Conservation (phyloP, 2,113 vertebrate species). For the Rhinichthys klamathensis region DNA sequence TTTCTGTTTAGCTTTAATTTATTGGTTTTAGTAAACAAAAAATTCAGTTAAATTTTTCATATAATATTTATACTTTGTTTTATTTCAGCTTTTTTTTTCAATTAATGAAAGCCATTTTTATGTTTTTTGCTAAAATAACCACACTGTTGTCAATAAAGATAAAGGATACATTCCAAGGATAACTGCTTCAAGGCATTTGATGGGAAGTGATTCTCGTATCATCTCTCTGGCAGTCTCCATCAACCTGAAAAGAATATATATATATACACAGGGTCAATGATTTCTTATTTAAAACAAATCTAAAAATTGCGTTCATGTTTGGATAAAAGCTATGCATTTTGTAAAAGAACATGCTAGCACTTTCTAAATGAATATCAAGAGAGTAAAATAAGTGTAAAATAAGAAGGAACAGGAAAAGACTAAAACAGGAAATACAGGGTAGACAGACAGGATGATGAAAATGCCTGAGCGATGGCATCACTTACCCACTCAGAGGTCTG, state of each 20-base stretch:
- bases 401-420: background rate
- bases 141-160: background rate
- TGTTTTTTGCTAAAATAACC: background rate
- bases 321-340: background rate
- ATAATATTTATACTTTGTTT: background rate
- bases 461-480: slow-evolving; percentile 32
- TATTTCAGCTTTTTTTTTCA: background rate
- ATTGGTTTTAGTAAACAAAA: background rate
- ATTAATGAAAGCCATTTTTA: background rate
- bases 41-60: too few species aligned
- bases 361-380: background rate
- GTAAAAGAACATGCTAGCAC: background rate
- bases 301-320: background rate
- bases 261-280: background rate
- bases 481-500: slow-evolving; percentile 94
- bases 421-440: slow-evolving; percentile 13
- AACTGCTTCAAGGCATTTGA: slow-evolving; percentile 99
- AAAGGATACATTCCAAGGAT: slow-evolving; percentile 99
- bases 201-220: slow-evolving; percentile 95
- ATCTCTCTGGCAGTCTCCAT: slow-evolving; percentile 97
- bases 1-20: too few species aligned
- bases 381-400: background rate
- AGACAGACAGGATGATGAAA: slow-evolving; percentile 6
- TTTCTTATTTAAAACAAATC: background rate
- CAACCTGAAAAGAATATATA: slow-evolving; percentile 75